Conservation (phyloP, 2,888 invertebrate species). For the Criorhina ranunculi region DNA sequence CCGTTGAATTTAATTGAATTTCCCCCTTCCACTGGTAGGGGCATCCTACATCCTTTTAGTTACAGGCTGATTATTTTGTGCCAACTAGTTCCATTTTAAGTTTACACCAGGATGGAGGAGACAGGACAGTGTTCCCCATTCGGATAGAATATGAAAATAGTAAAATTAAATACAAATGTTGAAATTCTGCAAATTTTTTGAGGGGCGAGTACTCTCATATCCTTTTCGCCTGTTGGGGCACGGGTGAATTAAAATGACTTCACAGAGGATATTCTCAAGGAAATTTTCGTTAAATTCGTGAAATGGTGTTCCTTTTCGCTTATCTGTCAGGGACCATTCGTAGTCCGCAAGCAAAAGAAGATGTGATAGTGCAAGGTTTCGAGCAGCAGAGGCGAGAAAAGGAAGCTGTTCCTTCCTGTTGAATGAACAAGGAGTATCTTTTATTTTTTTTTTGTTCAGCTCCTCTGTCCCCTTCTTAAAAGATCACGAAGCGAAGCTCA, state of each 20-base stretch:
- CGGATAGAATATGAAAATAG: conserved; percentile 64
- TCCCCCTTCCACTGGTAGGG: conserved; percentile 25
- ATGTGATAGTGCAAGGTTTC: conserved; percentile 66
- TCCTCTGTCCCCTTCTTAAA: conserved; percentile 25
- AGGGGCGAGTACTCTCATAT: conserved; percentile 6
- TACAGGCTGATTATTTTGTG: conserved; percentile 65
- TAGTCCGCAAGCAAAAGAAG: conserved; percentile 13
- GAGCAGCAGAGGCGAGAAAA: conserved; percentile 8
- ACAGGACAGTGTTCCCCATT: neutral
- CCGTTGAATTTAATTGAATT: conserved; percentile 73
- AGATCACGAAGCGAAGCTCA: conserved; percentile 47
- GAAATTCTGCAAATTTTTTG: conserved; percentile 61
- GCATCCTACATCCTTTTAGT: conserved; percentile 21
- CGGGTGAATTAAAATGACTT: conserved; percentile 30
- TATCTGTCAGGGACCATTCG: conserved; percentile 63
- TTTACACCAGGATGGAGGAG: conserved; percentile 6
- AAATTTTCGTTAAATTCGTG: conserved; percentile 52
- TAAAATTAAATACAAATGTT: conserved; percentile 71
- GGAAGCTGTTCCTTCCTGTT: conserved; percentile 60
- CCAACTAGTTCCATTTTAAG: conserved; percentile 65
- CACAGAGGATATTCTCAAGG: conserved; percentile 40
- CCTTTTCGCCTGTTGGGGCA: conserved; percentile 7
- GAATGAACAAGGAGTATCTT: conserved; percentile 31
- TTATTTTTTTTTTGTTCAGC: conserved; percentile 17
- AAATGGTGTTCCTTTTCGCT: conserved; percentile 67